Percentiles rank a stretch among this genome's conserved stretches.
phyloP scores from a whole-genome alignment of 1,140 invertebrate species.

The Nasonia giraulti region DNA sequence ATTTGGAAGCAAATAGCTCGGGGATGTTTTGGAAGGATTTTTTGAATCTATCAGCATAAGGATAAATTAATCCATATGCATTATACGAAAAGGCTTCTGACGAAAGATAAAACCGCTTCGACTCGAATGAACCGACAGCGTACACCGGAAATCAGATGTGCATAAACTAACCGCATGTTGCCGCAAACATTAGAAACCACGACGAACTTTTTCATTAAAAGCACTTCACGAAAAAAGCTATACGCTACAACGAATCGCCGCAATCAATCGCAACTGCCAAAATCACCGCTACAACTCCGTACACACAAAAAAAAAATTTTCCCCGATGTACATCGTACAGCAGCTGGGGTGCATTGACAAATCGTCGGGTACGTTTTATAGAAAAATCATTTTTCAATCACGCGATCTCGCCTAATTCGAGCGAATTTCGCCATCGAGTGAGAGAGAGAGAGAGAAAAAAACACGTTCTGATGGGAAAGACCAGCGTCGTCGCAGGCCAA shows the following conservation, averaged over 20 bases:
- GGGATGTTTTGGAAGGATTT: not conserved
- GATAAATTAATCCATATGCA: not conserved
- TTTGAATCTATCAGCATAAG: not conserved
- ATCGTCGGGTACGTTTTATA: not conserved
- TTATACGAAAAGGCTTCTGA: not conserved
- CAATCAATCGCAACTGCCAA: too few species aligned
- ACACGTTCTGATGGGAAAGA: not conserved
- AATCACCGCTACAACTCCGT: too few species aligned
- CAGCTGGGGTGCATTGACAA: not conserved
- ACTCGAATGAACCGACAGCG: not conserved
- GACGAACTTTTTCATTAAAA: not conserved
- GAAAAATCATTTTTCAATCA: not conserved
- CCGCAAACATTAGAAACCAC: not conserved
- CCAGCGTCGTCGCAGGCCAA: conserved; percentile 43
- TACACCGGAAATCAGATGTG: not conserved
- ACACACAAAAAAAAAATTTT: too few species aligned
- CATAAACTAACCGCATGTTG: not conserved
- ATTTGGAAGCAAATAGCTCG: not conserved
- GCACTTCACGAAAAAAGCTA: too few species aligned
- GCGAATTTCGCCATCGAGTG: not conserved
- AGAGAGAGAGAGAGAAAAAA: not conserved
- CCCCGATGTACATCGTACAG: not conserved
- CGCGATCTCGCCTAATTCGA: not conserved
- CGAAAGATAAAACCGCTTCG: not conserved
- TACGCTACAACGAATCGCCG: too few species aligned